These are phyloP conservation scores for Argyrosomus regius DNA, from an alignment of 2,797 vertebrate genomes.

Conservation along the genomic window DNA sequence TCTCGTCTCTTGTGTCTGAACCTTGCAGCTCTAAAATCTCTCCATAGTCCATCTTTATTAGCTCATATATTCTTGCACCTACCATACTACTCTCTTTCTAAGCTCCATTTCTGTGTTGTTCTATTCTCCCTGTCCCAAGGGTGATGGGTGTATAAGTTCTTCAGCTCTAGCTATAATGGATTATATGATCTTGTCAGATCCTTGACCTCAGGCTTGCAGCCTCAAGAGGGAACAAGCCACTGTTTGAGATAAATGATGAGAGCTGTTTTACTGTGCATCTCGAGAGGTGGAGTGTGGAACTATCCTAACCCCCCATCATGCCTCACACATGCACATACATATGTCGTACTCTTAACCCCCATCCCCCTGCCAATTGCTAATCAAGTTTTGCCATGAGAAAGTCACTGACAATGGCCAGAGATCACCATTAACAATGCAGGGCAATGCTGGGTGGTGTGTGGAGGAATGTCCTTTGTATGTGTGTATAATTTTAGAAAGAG, in stretches of 20 bases:
- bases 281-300: slow-evolving; percentile 8
- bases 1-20: not conserved
- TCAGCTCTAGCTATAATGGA: slow-evolving; percentile 34
- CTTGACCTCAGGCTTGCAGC: slow-evolving; percentile 38
- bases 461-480: slow-evolving; percentile 64
- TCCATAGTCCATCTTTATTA: not conserved
- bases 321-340: slow-evolving; percentile 6
- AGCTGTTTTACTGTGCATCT: slow-evolving; percentile 34
- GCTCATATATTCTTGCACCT: not conserved
- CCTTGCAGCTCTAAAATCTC: slow-evolving; percentile 7
- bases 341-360: slow-evolving; percentile 31
- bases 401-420: slow-evolving; percentile 69
- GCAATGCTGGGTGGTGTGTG: slow-evolving; percentile 37
- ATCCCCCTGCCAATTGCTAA: slow-evolving; percentile 54
- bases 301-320: not conserved
- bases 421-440: slow-evolving; percentile 65
- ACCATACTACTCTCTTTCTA: not conserved
- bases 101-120: not conserved
- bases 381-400: slow-evolving; percentile 65
- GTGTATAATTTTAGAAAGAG: slow-evolving; percentile 10
- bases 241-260: slow-evolving; percentile 46
- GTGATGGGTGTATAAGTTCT: not conserved
- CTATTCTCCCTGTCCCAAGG: not conserved
- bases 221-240: slow-evolving; percentile 33
- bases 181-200: slow-evolving; percentile 43